Base-by-base conservation (phyloP, 2,113 vertebrate species). In the Halcyon malimbica region DNA sequence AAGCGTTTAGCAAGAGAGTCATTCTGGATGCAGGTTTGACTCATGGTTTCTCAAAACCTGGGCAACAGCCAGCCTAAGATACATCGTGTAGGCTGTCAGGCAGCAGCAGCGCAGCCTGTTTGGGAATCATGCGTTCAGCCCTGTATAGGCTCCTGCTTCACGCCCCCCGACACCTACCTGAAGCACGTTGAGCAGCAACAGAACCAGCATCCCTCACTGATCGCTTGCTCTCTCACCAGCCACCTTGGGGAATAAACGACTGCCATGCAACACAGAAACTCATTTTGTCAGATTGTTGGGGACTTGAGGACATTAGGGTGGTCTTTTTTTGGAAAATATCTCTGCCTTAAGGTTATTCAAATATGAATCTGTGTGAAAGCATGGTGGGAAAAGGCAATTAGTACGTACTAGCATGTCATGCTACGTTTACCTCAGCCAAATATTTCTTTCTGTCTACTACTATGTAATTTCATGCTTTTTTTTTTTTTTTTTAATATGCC, bases 101-200 rank as follows among this genome's bases (percentile, higher is more conserved):
- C 70, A 86, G 81, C 46, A 42, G 57, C 63, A 31, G 63, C 3
- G 2, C 62, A 71, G 69, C 14, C 16, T 46, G 31, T 42, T 77
- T 33, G 70, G 48, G 44, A 92, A 51, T 35, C 46, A 60, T 1
- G 2, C 0, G 0, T 42, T n/a, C 53, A 56, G 44, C 39, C 35
- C 23, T 11, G 11, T 7, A 31, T 0, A 0, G 35, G 46, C 31
- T 86, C 28, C 18, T 23, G 11, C 28, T 54, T n/a, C 1, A 0
- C 0, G 1, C 24, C 31, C 5, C 10, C 14, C 31, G 42, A 13
- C 35, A 71, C 24, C 44, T 20, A 42, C 18, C 46, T n/a, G 70
- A 53, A 71, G 56, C 0, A 11, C 39, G 13, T 1, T 0, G 6
- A 86, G 42, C 42, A 50, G 48, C 46, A 46, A 19, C 28, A 12